Evolutionary conservation across 2,113 vertebrate genomes (phyloP).

Genomic region (Microtus oregoni): DNA sequence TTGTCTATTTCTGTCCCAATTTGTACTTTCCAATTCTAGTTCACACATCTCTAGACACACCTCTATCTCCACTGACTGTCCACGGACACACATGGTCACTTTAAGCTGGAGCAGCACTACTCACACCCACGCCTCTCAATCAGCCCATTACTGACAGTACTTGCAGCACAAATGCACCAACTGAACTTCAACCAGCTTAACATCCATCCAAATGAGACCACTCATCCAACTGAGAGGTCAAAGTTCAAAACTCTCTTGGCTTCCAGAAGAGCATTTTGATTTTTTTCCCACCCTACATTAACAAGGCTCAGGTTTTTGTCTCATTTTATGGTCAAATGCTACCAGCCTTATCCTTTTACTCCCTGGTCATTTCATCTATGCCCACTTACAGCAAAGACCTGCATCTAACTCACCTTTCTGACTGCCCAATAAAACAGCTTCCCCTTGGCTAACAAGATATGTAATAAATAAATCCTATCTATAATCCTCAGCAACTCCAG

Average conservation of each 20-base stretch:
- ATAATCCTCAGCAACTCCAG: not conserved
- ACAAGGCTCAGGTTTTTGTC: constrained; percentile 15
- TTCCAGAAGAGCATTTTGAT: not conserved
- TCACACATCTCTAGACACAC: not conserved
- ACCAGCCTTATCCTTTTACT: not conserved
- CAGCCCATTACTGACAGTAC: not conserved
- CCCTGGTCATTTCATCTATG: not conserved
- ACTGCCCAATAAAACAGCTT: not conserved
- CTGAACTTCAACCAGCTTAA: not conserved
- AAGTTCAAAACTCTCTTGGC: not conserved
- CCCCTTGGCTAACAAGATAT: not conserved
- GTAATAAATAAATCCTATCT: constrained; percentile 1
- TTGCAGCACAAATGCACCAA: not conserved
- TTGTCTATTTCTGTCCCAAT: not conserved
- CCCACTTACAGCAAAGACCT: constrained; percentile 3
- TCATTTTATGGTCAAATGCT: not conserved
- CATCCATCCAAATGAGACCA: not conserved
- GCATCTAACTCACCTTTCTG: not conserved
- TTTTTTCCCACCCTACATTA: not conserved
- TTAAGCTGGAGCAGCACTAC: not conserved
- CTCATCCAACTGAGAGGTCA: not conserved
- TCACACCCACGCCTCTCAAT: not conserved
- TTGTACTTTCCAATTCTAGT: not conserved
- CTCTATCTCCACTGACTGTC: not conserved
- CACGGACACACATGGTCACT: not conserved